Percentiles rank a stretch among this genome's conserved stretches.
Conservation (phyloP, 2,797 vertebrate genomes). For the Pyrocephalus nanus region DNA sequence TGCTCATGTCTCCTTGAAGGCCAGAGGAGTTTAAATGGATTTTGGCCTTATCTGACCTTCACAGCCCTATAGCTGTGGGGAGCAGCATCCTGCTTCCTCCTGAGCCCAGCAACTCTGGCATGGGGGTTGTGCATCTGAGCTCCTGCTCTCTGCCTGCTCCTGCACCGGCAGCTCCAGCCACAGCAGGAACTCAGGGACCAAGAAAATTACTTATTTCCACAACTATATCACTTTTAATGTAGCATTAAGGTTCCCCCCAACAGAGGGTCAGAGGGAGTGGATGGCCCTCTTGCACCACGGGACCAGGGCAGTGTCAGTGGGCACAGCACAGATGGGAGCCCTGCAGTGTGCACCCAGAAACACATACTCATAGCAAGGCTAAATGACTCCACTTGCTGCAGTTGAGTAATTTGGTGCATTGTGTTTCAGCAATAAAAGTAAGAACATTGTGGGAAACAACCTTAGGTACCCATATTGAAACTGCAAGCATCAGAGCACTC, state of each 20-base stretch:
- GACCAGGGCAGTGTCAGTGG: rapidly evolving
- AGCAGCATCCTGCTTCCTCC: not conserved
- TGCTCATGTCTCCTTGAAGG: not conserved
- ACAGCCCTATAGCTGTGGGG: not conserved
- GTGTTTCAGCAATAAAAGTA: not conserved
- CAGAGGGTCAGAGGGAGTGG: not conserved
- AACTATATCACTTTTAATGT: not conserved
- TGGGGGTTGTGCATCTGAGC: not conserved
- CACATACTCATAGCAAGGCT: rapidly evolving
- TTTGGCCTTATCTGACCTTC: not conserved
- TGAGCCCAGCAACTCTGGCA: not conserved
- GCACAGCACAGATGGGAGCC: not conserved
- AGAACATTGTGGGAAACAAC: not conserved
- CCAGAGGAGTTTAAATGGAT: not conserved
- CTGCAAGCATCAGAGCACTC: not conserved
- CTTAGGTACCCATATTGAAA: not conserved
- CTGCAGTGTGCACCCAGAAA: rapidly evolving
- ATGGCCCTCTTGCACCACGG: not conserved
- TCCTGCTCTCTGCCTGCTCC: not conserved
- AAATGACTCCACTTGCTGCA: not conserved
- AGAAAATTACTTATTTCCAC: not conserved
- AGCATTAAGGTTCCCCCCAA: not conserved
- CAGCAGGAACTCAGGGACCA: not conserved
- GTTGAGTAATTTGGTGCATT: not conserved
- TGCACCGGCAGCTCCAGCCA: not conserved